These are phyloP conservation scores for Caerostris darwini DNA, from an alignment of 1,140 invertebrate species.

Conservation along the genomic window DNA sequence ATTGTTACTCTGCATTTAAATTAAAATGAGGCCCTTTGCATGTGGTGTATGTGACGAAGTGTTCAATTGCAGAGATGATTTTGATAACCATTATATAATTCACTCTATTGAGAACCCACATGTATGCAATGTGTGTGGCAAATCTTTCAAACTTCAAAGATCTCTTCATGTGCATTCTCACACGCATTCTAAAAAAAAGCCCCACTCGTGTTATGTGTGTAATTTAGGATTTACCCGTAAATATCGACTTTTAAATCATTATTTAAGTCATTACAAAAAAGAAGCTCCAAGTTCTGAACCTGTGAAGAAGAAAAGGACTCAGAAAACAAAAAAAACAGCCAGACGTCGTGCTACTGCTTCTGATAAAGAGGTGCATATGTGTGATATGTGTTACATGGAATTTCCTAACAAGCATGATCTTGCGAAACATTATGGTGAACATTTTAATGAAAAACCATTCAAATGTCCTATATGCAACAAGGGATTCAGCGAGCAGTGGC, in stretches of 20 bases:
- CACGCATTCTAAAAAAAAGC: neutral
- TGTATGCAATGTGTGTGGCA: neutral
- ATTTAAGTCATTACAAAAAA: conserved; percentile 10
- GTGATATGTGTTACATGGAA: neutral
- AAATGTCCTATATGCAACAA: conserved; percentile 46
- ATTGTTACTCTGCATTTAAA: too few species aligned
- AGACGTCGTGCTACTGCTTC: neutral
- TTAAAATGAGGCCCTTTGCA: conserved; percentile 52
- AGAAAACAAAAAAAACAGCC: neutral
- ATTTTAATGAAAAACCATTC: conserved; percentile 9
- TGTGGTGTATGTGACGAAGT: neutral
- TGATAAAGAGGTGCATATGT: neutral
- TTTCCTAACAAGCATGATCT: neutral
- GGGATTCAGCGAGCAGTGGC: neutral
- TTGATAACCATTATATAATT: neutral
- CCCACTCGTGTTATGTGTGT: neutral
- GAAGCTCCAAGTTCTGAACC: too few species aligned
- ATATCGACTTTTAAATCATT: neutral
- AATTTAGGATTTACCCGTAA: neutral
- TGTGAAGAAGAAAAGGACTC: neutral
- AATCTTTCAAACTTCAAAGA: neutral
- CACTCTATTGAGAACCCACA: neutral
- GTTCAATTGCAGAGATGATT: neutral
- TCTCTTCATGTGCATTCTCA: neutral
- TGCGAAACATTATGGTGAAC: neutral